Base-by-base conservation (phyloP, 1,140 invertebrate species). In the Anadara kagoshimensis region DNA sequence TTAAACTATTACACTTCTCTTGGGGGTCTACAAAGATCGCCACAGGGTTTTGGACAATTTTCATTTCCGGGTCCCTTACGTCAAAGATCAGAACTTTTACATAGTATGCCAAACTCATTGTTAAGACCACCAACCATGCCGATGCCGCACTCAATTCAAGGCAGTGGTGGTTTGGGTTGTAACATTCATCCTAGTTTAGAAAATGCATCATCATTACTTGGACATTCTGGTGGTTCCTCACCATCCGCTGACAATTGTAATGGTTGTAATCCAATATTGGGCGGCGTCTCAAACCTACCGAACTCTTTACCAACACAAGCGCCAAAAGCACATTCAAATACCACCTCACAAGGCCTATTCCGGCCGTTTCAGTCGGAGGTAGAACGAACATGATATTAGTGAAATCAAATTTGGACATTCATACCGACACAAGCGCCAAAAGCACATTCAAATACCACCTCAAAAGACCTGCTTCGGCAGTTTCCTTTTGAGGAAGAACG, bases 291-390 rank as follows among this genome's bases (percentile, higher is more conserved):
- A 41, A 66, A 74, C 43, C 53, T 67, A 49, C 69, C 78, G 16
- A 62, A 75, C 45, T 56, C 73, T 66, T 45, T 75, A 29, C 65
- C 76, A 18, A 65, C 73, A 20, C 63, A 65, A 22, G 69, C 73
- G 12, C 65, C 72, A 20, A 74, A 78, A 22, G 51, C 72, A 16
- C 73, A 79, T 44, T 69, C 78, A 11, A 75, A 77, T 57, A 80
- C 73, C 18, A 73, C 79, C 18, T 75, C 80, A 44, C 81, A 78
- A 20, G 78, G 78, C 43, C 71, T 83, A 0, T 85, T 85, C 54
- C 64, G 81, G 53, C 81, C 81, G 11, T 83, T 83, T 61, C 79
- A 81, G 43, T 63, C 77, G 5, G 81, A 83, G 10, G 61, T 75
- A 0, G 78, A 82, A 56, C 58, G 75, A 53, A 77, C 73, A 24